Base-by-base conservation (phyloP, 2,888 invertebrate species). In the Scaptodrosophila latifasciaeformis region DNA sequence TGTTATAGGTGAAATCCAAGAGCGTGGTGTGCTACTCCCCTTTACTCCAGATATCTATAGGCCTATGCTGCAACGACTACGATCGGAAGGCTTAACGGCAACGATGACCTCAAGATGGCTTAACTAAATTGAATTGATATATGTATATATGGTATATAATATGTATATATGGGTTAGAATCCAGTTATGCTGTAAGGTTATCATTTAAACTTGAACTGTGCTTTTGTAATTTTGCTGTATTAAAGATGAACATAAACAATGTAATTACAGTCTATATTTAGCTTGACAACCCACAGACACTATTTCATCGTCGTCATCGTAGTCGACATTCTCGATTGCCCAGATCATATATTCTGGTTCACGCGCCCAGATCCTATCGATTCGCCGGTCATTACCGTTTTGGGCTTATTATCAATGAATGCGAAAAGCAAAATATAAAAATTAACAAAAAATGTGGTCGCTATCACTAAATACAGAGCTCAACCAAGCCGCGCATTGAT, bases 11-110 rank as follows among this genome's bases (percentile, higher is more conserved):
- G 99, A 99, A 88, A 99, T 99, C 75, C 99, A 99, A 87, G 92
- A 94, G 65, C 92, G 94, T 56, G 99, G 99, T 2, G 94, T 96
- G 62, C 91, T 99, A 12, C 87, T 97, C 34, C 99, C 99, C 0
- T 94, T 99, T 81, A 91, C 94, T 0, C 92, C 93, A 0, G 96
- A 97, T 54, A 95, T 99, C 58, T 99, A 98, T 88, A 90, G 93
- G 58, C 96, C 99, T 0, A 92, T 99, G 84, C 87, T 99, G 57
- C 93, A 93, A 29, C 89, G 99, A 54, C 89, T 99, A 30, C 89
- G 93, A 71, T 88, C 91, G 24, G 97, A 97, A 86, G 97, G 97
- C 21, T 90, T 99, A 48, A 88, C 88, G 54, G 90, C 91, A 21
- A 89, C 89, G 12, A 92, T 92, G 86, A 90, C 90, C 15, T 91